Evolutionary conservation across 2,113 vertebrate genomes (phyloP), one percentile per base, ranked within the genome.

Genomic region (Salminus brasiliensis): DNA sequence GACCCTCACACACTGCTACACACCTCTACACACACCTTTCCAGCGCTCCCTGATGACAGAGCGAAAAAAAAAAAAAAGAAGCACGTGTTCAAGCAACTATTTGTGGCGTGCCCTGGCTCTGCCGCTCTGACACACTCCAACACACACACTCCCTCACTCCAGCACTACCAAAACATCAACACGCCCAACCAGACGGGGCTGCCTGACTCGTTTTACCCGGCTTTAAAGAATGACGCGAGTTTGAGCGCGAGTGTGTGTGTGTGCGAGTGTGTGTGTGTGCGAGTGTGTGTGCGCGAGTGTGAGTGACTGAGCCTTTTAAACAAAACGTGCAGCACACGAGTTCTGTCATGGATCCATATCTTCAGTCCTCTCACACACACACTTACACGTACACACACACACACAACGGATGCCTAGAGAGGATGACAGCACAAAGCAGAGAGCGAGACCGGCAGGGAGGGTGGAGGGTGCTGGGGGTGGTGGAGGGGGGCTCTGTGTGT

Each of bases 281-380:
- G 16, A 27, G 47, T 5, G 45, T 57, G n/a, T n/a, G n/a, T n/a
- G n/a, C n/a, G 13, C 8, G 16, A 27, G 47, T 5, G 45, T 57
- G n/a, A 27, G 47, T 5, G 45, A n/a, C n/a, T 57, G 68, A 67
- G 81, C 83, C 87, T 84, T 91, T 93, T 91, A 90, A 92, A 90
- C 74, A n/a, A 39, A 41, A 27, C 15, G 60, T 70, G 36, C 69
- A 25, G 3, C 68, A 76, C 65, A 57, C 39, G 25, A 45, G 76
- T 34, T 39, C 62, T 67, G 68, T 43, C 63, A 39, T 25, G 39
- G 16, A 70, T 72, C 63, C 36, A 78, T 36, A 59, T 60, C 23
- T n/a, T n/a, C n/a, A n/a, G 15, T 15, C 36, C n/a, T 29, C 34
- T 18, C 23, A 27, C 52, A 30, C 52, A 72, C 36, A 57, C 52